Base-by-base conservation (phyloP, 2,113 vertebrate genomes). In the Cacatua alba region DNA sequence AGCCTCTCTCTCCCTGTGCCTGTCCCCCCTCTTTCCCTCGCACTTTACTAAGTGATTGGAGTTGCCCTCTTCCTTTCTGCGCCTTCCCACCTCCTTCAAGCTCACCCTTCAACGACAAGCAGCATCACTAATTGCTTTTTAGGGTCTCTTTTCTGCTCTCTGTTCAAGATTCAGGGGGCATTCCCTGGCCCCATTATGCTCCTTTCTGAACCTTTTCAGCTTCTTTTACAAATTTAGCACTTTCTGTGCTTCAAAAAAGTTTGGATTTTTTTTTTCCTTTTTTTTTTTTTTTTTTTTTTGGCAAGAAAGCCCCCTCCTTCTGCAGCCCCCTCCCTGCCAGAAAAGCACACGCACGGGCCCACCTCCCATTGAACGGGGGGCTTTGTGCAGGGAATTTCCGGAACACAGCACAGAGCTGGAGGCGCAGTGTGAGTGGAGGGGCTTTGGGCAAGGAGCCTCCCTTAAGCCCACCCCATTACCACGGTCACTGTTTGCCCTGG, bases 61-160 rank as follows among this genome's bases (percentile, higher is more conserved):
- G 90, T 87, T 94, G 82, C 91, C 82, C 89, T 91, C 85, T 87
- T 59, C 82, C 41, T 80, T 93, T 96, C 57, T 96, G 57, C 72
- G 7, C 60, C 77, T 60, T 86, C 79, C 97, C 94, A 91, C 93
- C 96, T 96, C 78, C 88, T 95, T 95, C 88, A 88, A 91, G 84
- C 96, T 91, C 96, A 90, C 97, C 97, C 98, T 97, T 98, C 97
- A 98, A 97, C 96, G 80, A 98, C 97, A 97, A 97, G 96, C 98
- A 96, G 97, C 98, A 98, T 98, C 97, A 98, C 98, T 98, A 98
- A 98, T 98, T 98, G 98, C 98, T 98, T 98, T 98, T 98, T 98
- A 97, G 98, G 97, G 94, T 97, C 92, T 94, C 97, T 97, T 98
- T 98, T 98, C 96, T 98, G 90, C 94, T 97, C 96, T 97, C 98